Percentiles rank a stretch among this genome's conserved stretches.
These are phyloP conservation scores for Nanorana parkeri DNA, from an alignment of 2,113 vertebrate genomes.

Conservation along the genomic window DNA sequence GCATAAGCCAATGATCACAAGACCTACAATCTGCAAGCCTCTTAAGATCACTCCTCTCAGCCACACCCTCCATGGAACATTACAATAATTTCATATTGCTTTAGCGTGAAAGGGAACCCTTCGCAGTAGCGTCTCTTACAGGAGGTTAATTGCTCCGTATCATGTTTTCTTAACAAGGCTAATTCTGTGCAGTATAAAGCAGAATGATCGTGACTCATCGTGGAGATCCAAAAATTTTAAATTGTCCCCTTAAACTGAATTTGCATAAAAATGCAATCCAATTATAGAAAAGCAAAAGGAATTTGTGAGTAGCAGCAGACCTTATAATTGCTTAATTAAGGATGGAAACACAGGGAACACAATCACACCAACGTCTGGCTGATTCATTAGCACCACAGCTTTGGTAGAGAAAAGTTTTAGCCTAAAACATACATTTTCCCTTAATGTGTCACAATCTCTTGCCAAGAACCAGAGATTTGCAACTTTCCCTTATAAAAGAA, in stretches of 20 bases:
- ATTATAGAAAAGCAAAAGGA: conserved; percentile 67
- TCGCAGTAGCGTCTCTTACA: conserved; percentile 17
- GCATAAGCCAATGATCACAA: not conserved
- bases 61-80: conserved; percentile 26
- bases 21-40: too few species aligned
- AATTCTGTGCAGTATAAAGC: conserved; percentile 36
- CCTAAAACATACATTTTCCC: conserved; percentile 58
- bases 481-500: conserved; percentile 36
- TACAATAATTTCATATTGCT: not conserved
- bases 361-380: conserved; percentile 61
- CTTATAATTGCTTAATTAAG: conserved; percentile 71
- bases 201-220: conserved; percentile 38
- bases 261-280: conserved; percentile 68
- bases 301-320: conserved; percentile 68
- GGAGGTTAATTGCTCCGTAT: conserved; percentile 50
- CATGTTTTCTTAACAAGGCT: conserved; percentile 48
- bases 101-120: conserved; percentile 17
- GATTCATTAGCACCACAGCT: conserved; percentile 66
- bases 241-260: conserved; percentile 62
- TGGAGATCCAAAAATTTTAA: conserved; percentile 22
- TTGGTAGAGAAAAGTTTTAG: conserved; percentile 62
- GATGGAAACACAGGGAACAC: conserved; percentile 65
- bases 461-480: conserved; percentile 60
- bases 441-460: conserved; percentile 61
- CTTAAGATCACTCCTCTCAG: not conserved